Evolutionary conservation across 2,113 vertebrate genomes (phyloP).

Genomic region (Manacus vitellinus): DNA sequence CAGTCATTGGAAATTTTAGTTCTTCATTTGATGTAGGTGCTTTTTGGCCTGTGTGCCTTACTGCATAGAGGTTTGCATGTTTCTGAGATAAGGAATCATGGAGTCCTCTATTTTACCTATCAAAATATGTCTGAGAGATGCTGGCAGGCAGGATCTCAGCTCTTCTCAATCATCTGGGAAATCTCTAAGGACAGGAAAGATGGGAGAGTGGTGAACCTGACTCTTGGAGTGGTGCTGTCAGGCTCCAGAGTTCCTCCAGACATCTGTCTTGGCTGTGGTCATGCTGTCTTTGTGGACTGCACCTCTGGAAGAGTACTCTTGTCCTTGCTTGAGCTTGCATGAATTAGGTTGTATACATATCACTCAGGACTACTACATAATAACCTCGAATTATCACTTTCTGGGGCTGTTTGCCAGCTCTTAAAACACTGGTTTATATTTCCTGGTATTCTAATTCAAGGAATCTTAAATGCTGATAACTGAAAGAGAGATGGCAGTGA

Average conservation of each 20-base stretch:
- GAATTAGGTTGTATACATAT: neutral
- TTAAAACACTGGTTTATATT: neutral
- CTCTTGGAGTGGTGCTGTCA: neutral
- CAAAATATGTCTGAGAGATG: neutral
- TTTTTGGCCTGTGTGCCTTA: neutral
- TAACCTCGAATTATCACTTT: neutral
- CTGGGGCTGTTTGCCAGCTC: neutral
- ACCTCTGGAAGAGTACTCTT: neutral
- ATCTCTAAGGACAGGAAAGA: neutral
- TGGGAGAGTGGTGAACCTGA: neutral
- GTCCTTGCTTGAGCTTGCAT: neutral
- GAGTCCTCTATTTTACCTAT: neutral
- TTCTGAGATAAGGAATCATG: neutral
- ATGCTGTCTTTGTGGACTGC: neutral
- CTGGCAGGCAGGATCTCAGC: neutral
- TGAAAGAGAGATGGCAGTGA: neutral
- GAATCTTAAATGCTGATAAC: neutral
- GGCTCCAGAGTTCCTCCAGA: neutral
- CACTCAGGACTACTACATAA: neutral
- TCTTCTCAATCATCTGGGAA: neutral
- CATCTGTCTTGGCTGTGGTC: neutral
- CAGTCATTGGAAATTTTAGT: neutral
- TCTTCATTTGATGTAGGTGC: neutral
- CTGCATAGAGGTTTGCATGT: neutral
- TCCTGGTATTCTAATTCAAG: neutral